Evolutionary conservation across 2,797 vertebrate genomes (phyloP).

Genomic region (Sebastes nivosus): DNA sequence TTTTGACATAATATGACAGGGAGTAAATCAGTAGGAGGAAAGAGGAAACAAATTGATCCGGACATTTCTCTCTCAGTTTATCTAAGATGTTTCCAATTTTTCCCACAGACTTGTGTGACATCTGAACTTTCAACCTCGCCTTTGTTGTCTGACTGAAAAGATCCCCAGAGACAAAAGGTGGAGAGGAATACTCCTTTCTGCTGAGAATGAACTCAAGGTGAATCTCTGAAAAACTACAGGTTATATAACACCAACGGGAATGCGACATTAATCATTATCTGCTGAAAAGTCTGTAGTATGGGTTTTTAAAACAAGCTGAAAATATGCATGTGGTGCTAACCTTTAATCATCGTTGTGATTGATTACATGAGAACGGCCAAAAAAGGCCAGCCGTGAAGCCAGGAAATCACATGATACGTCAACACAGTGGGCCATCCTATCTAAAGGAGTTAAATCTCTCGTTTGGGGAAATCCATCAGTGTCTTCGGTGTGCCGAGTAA

Average conservation of each 20-base stretch:
- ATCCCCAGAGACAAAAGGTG: conserved; percentile 46
- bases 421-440: conserved; percentile 28
- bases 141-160: conserved; percentile 46
- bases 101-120: conserved; percentile 39
- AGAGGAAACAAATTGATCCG: conserved; percentile 20
- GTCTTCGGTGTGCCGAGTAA: conserved; percentile 34
- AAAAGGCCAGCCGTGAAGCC: conserved; percentile 23
- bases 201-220: conserved; percentile 43
- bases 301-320: conserved; percentile 50
- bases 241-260: conserved; percentile 66
- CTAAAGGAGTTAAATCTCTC: conserved; percentile 25
- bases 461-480: conserved; percentile 35
- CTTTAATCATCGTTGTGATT: conserved; percentile 58
- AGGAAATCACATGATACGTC: conserved; percentile 47
- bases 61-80: conserved; percentile 41
- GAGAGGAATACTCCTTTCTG: conserved; percentile 30
- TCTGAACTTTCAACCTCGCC: conserved; percentile 59
- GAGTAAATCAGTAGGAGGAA: not conserved
- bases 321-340: conserved; percentile 51
- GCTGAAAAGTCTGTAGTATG: conserved; percentile 41
- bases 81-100: conserved; percentile 44
- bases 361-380: conserved; percentile 46
- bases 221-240: conserved; percentile 39
- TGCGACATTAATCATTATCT: conserved; percentile 56
- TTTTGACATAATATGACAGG: not conserved